Evolutionary conservation across 2,888 invertebrate species (phyloP).

Genomic region (Didymodactylos carnosus): DNA sequence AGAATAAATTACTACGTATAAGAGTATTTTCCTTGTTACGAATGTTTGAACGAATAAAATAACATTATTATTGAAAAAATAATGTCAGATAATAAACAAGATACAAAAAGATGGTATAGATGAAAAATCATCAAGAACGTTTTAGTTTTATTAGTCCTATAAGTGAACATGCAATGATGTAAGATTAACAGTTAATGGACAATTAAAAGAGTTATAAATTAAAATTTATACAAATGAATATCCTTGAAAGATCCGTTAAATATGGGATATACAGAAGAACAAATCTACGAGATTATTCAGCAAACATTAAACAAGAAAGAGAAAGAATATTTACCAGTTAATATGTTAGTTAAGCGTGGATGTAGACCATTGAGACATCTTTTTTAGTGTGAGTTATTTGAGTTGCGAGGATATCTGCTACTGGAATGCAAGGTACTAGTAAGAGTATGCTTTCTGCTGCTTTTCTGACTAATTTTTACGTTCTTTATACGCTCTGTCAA

Average conservation of each 20-base stretch:
- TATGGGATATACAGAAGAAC: constrained; percentile 44
- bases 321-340: constrained; percentile 87
- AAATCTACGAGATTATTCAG: constrained; percentile 53
- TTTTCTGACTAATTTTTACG: too few species aligned
- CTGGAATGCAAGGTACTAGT: too few species aligned
- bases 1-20: constrained; percentile 70
- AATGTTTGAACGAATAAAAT: constrained; percentile 52
- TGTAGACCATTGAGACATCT: constrained; percentile 99
- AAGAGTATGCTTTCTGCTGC: too few species aligned
- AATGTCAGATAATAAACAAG: constrained; percentile 49
- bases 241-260: constrained; percentile 72
- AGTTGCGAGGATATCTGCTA: too few species aligned
- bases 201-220: too few species aligned
- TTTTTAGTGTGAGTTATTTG: too few species aligned
- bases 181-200: constrained; percentile 88
- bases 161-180: constrained; percentile 83
- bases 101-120: constrained; percentile 53
- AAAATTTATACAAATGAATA: too few species aligned
- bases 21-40: constrained; percentile 59
- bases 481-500: too few species aligned
- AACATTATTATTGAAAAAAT: constrained; percentile 40
- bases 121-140: constrained; percentile 49
- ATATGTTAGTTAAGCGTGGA: constrained; percentile 71
- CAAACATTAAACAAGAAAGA: constrained; percentile 66
- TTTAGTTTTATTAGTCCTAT: constrained; percentile 95